Evolutionary conservation across 2,888 invertebrate species (phyloP).

Genomic region (Petrophora chlorosata): DNA sequence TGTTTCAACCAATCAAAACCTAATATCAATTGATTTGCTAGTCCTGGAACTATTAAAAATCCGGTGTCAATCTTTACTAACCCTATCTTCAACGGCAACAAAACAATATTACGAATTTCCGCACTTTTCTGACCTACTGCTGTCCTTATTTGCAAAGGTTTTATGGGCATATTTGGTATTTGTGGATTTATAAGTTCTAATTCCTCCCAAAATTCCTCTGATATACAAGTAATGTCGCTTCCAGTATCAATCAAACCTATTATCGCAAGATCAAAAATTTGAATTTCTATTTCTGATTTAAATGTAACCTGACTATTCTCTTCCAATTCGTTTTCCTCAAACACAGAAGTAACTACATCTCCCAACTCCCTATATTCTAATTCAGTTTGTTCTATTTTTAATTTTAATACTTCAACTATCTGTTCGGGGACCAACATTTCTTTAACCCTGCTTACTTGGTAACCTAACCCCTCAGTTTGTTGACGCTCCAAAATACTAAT

Average conservation of each 20-base stretch:
- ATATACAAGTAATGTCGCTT: neutral
- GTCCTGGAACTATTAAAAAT: neutral
- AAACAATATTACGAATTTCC: neutral
- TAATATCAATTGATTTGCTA: neutral
- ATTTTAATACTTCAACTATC: neutral
- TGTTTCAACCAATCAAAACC: conserved; percentile 5
- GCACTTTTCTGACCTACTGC: neutral
- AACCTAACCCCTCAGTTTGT: neutral
- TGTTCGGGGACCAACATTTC: neutral
- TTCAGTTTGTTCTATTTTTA: neutral
- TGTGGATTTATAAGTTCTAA: too few species aligned
- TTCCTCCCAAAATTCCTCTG: neutral
- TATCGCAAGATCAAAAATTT: neutral
- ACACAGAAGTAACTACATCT: neutral
- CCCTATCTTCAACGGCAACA: neutral
- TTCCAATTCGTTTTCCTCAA: neutral
- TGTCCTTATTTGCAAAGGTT: neutral
- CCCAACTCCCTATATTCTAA: neutral
- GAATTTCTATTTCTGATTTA: conserved; percentile 1
- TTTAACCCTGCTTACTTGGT: neutral
- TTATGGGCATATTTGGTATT: neutral
- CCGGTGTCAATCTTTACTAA: neutral
- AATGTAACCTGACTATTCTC: neutral
- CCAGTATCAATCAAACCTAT: neutral
- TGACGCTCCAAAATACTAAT: neutral